Evolutionary conservation across 1,140 invertebrate species (phyloP).

Genomic region (Brachionus rubens): DNA sequence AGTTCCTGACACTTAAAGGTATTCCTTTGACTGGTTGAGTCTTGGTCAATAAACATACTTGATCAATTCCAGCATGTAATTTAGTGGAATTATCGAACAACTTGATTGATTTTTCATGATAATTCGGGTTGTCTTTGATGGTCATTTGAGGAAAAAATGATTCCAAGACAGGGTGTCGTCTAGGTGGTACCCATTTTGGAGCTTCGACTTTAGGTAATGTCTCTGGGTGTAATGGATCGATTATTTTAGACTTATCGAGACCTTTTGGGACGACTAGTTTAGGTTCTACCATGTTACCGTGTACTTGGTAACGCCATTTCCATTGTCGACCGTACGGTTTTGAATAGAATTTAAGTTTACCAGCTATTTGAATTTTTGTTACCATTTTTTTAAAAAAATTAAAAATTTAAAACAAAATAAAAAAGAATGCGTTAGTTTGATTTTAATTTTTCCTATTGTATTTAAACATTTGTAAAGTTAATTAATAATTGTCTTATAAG

Average conservation of each 20-base stretch:
- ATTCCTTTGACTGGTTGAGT: conserved; percentile 4
- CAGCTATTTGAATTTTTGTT: conserved; percentile 45
- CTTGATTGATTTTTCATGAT: conserved; percentile 15
- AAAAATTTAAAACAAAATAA: background rate
- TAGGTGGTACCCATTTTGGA: conserved; percentile 28
- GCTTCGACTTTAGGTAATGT: background rate
- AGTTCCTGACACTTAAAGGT: conserved; percentile 1
- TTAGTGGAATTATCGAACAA: conserved; percentile 11
- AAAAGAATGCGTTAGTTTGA: no score
- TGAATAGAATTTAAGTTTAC: conserved; percentile 40
- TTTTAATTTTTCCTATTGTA: no score
- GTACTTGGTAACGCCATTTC: conserved; percentile 42
- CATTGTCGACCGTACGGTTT: conserved; percentile 46
- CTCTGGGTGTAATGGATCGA: conserved; percentile 45
- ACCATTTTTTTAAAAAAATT: conserved; percentile 6
- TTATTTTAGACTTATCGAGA: conserved; percentile 17
- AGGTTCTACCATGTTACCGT: conserved; percentile 39
- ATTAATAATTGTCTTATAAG: no score
- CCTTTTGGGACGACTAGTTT: conserved; percentile 28
- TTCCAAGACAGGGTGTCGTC: conserved; percentile 37
- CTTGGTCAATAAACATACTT: conserved; percentile 44
- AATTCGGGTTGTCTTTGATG: background rate
- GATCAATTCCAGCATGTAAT: conserved; percentile 46
- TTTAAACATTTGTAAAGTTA: conserved; percentile 5
- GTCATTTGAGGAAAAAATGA: conserved; percentile 25